Conservation (phyloP, 2,113 vertebrate species). For the Callipepla californica region DNA sequence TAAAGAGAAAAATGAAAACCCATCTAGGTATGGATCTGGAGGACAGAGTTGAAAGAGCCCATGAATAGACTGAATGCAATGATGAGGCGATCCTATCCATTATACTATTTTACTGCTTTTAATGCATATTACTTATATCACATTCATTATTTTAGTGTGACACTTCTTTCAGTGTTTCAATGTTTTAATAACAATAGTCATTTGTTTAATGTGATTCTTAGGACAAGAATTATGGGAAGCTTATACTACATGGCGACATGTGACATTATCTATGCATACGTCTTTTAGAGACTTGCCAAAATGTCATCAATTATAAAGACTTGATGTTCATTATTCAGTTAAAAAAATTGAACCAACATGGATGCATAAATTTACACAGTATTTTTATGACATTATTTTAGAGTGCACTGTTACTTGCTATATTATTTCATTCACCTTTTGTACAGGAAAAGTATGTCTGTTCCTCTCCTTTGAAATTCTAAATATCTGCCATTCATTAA, state of each 20-base stretch:
- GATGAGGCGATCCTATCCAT: background rate
- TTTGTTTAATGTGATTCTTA: background rate
- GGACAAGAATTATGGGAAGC: background rate
- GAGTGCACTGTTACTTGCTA: background rate
- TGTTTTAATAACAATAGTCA: background rate
- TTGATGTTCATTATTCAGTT: background rate
- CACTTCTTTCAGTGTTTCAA: background rate
- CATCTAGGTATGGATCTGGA: background rate
- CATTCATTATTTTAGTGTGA: background rate
- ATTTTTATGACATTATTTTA: background rate
- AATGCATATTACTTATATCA: background rate
- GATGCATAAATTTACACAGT: background rate
- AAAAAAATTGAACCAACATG: background rate
- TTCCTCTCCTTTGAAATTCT: background rate
- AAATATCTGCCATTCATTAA: background rate
- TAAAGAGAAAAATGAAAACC: background rate
- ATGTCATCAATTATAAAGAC: no score
- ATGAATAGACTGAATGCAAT: background rate
- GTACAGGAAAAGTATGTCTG: background rate
- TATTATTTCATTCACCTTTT: background rate
- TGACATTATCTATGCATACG: background rate
- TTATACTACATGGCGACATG: background rate
- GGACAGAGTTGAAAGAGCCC: background rate
- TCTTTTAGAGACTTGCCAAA: background rate
- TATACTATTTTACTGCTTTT: background rate